Conservation (phyloP, 2,113 vertebrate species). For the Ceyx cyanopectus region DNA sequence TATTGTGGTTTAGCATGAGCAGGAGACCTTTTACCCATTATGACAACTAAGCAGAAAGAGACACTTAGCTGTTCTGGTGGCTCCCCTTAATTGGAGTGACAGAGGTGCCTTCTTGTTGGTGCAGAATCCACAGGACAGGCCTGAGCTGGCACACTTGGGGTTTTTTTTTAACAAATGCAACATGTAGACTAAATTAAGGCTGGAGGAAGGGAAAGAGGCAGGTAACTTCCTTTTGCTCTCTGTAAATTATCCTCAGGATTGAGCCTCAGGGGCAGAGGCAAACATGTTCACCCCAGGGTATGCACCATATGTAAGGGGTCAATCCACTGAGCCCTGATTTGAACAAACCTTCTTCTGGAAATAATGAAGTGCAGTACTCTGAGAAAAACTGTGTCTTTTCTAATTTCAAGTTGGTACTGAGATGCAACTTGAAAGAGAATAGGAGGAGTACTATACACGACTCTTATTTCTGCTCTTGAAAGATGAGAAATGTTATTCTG, state of each 20-base stretch:
- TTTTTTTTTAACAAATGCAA: neutral
- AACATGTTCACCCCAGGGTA: neutral
- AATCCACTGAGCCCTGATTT: neutral
- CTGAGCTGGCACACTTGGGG: accelerated
- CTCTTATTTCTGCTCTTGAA: neutral
- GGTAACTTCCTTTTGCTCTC: neutral
- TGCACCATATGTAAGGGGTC: neutral
- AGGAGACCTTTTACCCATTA: neutral
- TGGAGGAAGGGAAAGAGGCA: neutral
- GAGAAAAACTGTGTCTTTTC: neutral
- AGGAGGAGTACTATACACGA: neutral
- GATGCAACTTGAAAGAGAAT: neutral
- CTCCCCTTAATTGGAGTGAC: accelerated
- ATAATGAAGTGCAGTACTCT: neutral
- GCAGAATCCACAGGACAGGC: neutral
- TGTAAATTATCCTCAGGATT: neutral
- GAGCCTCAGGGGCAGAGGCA: neutral
- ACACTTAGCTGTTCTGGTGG: accelerated
- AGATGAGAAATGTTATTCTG: neutral
- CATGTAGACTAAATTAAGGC: neutral
- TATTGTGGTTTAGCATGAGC: accelerated
- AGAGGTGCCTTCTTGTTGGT: neutral
- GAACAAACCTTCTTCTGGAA: neutral
- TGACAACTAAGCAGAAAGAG: neutral
- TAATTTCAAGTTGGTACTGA: neutral